Conservation (phyloP, 2,888 invertebrate species). For the Apodemia hepburni region DNA sequence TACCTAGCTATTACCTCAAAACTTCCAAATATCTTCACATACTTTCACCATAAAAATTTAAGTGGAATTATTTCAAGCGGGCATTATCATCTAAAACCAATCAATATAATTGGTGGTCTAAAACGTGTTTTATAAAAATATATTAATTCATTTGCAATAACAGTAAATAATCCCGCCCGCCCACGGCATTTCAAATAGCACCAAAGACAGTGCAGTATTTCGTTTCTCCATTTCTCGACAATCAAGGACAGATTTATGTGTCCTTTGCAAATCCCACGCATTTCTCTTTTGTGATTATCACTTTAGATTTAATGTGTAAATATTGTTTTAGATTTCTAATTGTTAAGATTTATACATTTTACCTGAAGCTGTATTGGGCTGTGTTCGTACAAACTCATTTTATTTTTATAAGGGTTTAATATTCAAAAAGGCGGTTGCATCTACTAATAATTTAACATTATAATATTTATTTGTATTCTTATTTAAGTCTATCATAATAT, state of each 20-base stretch:
- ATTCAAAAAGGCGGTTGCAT: neutral
- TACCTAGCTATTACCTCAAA: neutral
- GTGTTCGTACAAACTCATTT: neutral
- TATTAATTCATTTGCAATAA: slow-evolving; percentile 4
- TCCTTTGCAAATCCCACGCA: slow-evolving; percentile 54
- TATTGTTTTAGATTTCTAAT: slow-evolving; percentile 8
- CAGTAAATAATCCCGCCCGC: slow-evolving; percentile 47
- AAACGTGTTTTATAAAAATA: neutral
- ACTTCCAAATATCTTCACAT: neutral
- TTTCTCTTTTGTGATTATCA: slow-evolving; percentile 34
- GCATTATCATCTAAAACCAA: neutral
- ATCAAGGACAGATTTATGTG: slow-evolving; percentile 61
- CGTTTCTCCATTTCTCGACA: slow-evolving; percentile 58
- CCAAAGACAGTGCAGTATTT: slow-evolving; percentile 40
- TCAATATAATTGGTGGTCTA: neutral
- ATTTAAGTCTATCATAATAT: too few relatives aligned
- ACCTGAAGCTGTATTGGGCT: neutral
- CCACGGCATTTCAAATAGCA: slow-evolving; percentile 47
- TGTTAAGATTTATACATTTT: slow-evolving; percentile 1
- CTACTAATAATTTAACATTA: too few relatives aligned
- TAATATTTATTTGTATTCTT: too few relatives aligned
- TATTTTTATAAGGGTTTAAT: neutral
- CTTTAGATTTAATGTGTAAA: slow-evolving; percentile 13
- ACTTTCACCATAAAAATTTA: neutral
- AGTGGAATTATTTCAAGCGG: neutral